Evolutionary conservation across 1,140 invertebrate species (phyloP), one percentile per base, ranked within the genome.

Genomic region (Aleiodes sp.): DNA sequence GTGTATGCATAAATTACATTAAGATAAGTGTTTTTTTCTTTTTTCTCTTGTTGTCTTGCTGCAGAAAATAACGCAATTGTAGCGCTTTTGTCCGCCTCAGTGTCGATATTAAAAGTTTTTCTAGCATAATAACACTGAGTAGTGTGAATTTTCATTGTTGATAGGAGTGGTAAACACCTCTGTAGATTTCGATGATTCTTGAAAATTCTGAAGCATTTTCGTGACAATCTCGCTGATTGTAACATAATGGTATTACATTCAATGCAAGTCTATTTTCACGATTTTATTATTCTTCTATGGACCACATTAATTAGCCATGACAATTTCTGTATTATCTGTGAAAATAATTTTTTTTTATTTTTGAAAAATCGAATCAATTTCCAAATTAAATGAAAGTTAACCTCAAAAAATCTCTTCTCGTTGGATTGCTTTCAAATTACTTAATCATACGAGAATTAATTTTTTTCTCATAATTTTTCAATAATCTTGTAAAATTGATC

Each of bases 1-100:
- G 90, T 83, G 70, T 93, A 96, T 65, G 92, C 89, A 70, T 91
- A 89, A 28, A 96, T 86, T 80, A 93, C 91, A 67, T 92, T 89
- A 21, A 94, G 74, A 80, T 92, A 97, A 0, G 89, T 88, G 8
- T 92, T 82, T 79, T 93, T 95, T 52, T 91, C 90, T 80, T 94
- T 95, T 3, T 89, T 82, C 39, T 90, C 3, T 6, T 56, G 9
- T 28, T 41, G 24, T 9, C 31, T 35, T 19, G 59, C 66, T 10
- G 56, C 29, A 19, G 28, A 16, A 16, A 68, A 68, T 9, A 68
- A 12, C 1, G 66, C 37, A 12, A 68, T 19, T 29, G n/a, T 24
- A 9, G 46, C 19, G 1, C 1, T 10, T 12, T 52, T 52, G 2
- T 52, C 46, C 12, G 1, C 21, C 1, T 24, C 21, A 12, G 21